Evolutionary conservation across 2,888 invertebrate species (phyloP), one percentile per base, ranked within the genome.

Genomic region (Tipula vernalis): DNA sequence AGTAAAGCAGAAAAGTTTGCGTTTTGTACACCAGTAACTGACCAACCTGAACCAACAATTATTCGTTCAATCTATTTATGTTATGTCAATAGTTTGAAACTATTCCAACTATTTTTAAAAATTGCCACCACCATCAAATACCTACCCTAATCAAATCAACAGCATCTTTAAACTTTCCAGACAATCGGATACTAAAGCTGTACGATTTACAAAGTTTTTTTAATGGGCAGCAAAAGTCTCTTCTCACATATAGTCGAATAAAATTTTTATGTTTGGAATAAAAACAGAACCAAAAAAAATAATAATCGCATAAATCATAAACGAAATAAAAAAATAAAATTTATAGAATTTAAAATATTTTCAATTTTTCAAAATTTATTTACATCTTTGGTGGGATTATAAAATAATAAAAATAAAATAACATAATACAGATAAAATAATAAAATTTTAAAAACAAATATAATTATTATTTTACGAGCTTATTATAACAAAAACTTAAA

Each of bases 361-460:
- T 71, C 51, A 57, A 57, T 71, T 71, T 71, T 18, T 71, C 71
- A 71, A 71, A 71, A 71, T 71, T 71, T 71, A 71, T 71, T 85
- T 85, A 85, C 41, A 85, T 85, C 84, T 36, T 85, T 85, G 36
- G 84, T 85, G 84, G 84, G 36, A 85, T 85, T 85, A 41, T 39
- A 85, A 85, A 85, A 85, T 85, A 41, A 85, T 41, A 85, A 85
- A 85, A 36, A 41, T 41, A 85, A 85, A 85, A 85, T 85, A 36
- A 85, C 84, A 85, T 85, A 39, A 85, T 41, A 85, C 84, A 36
- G 41, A 85, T 41, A 85, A 41, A 36, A 85, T 39, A 85, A 85
- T 85, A 85, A 85, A 71, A 71, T 28, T 28, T 28, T 28, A 71
- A 51, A 71, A 71, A 71, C 71, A 71, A 71, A 71, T 28, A 71